Evolutionary conservation across 2,888 invertebrate genomes (phyloP).

Genomic region (Drosophila neonasuta): DNA sequence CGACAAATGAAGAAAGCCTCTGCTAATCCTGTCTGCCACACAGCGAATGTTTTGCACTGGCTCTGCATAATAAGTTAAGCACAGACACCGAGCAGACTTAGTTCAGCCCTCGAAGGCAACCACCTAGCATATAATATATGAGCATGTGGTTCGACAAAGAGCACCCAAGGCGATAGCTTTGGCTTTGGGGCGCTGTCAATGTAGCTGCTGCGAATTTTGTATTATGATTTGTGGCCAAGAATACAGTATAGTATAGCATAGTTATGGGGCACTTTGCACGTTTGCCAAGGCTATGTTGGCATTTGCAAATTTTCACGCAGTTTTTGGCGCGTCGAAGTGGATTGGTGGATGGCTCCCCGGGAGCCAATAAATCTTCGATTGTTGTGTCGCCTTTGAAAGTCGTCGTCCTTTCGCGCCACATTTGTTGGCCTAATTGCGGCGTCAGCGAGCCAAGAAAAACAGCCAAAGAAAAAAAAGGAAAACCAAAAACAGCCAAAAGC

Average conservation of each 20-base stretch:
- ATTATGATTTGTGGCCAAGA: slow-evolving; percentile 64
- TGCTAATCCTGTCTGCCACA: slow-evolving; percentile 57
- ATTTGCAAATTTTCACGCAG: slow-evolving; percentile 10
- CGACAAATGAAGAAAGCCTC: slow-evolving; percentile 19
- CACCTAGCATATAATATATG: slow-evolving; percentile 8
- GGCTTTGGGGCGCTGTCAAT: slow-evolving; percentile 40
- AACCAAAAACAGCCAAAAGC: slow-evolving; percentile 18
- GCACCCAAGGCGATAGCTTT: slow-evolving; percentile 14
- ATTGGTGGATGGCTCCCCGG: slow-evolving; percentile 16
- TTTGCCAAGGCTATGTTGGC: neutral
- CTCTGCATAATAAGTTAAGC: slow-evolving; percentile 44
- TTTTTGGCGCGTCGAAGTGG: slow-evolving; percentile 38
- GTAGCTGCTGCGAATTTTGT: slow-evolving; percentile 19
- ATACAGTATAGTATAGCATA: slow-evolving; percentile 44
- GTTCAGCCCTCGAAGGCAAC: slow-evolving; percentile 2
- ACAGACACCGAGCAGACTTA: neutral
- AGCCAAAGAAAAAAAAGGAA: slow-evolving; percentile 4
- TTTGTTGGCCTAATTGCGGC: slow-evolving; percentile 68
- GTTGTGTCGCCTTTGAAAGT: slow-evolving; percentile 26
- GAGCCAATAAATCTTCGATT: slow-evolving; percentile 61
- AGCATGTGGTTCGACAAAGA: neutral
- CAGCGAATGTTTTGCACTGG: slow-evolving; percentile 33
- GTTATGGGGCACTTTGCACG: slow-evolving; percentile 25
- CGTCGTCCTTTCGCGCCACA: slow-evolving; percentile 53
- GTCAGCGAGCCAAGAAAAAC: slow-evolving; percentile 50